Evolutionary conservation across 2,797 vertebrate genomes (phyloP).

Genomic region (Neopelma chrysocephalum): DNA sequence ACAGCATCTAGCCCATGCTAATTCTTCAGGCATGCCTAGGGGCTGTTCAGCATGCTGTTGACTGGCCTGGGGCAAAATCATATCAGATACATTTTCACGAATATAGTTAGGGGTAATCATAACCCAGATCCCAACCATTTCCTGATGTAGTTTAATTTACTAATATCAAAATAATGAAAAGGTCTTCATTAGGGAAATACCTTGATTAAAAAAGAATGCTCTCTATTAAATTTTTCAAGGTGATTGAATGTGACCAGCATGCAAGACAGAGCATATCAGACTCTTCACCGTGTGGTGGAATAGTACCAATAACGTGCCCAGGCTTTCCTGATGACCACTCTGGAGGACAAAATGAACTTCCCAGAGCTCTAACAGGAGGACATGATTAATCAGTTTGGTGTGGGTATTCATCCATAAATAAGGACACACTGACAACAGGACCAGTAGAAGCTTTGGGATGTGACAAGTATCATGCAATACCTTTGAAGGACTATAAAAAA

Average conservation of each 20-base stretch:
- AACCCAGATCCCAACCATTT: background rate
- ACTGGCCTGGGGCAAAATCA: background rate
- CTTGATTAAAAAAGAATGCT: background rate
- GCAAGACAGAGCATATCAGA: background rate
- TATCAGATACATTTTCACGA: background rate
- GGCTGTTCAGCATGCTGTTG: background rate
- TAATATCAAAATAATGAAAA: accelerated
- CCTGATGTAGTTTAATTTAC: background rate
- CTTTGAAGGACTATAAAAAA: background rate
- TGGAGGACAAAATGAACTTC: background rate
- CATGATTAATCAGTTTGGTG: background rate
- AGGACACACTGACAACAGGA: background rate
- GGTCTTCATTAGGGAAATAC: background rate
- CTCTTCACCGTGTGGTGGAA: background rate
- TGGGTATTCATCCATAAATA: background rate
- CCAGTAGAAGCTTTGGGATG: background rate
- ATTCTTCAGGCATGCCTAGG: background rate
- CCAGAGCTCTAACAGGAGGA: background rate
- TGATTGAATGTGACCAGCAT: background rate
- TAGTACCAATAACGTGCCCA: background rate
- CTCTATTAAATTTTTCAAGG: background rate
- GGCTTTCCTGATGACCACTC: background rate
- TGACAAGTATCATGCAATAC: background rate
- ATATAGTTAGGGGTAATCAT: background rate
- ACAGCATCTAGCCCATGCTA: background rate